These are phyloP conservation scores for Tachyglossus aculeatus DNA, from an alignment of 2,797 vertebrate genomes.

Conservation along the genomic window DNA sequence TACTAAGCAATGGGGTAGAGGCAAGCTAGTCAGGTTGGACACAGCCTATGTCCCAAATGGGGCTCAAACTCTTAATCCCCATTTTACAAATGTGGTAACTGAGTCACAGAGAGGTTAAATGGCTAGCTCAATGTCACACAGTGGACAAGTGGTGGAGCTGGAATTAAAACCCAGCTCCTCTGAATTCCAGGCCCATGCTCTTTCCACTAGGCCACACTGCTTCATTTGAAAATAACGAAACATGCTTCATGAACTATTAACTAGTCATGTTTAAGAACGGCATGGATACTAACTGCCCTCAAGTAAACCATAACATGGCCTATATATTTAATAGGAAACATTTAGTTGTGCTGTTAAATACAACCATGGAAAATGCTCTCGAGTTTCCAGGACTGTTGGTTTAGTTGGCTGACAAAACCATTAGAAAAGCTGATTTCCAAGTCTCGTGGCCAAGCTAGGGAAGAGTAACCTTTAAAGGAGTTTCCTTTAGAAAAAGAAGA, in stretches of 20 bases:
- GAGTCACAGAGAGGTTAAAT: too few relatives aligned
- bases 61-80: too few relatives aligned
- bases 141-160: too few relatives aligned
- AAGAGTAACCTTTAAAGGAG: conserved; percentile 33
- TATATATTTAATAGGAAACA: background rate
- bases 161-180: too few relatives aligned
- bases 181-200: too few relatives aligned
- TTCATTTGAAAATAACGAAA: background rate
- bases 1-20: too few relatives aligned
- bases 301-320: background rate
- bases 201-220: too few relatives aligned
- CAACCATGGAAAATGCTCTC: conserved; percentile 15
- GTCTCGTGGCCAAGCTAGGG: conserved; percentile 1
- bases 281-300: background rate
- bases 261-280: background rate
- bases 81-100: too few relatives aligned
- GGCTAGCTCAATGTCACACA: too few relatives aligned
- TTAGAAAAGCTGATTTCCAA: conserved; percentile 17
- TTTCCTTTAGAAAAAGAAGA: conserved; percentile 30
- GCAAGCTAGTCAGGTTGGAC: too few relatives aligned
- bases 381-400: background rate
- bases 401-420: conserved; percentile 8
- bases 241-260: background rate
- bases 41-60: too few relatives aligned
- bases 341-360: background rate